Base-by-base conservation (phyloP, 2,888 invertebrate species). In the Portevinia maculata region DNA sequence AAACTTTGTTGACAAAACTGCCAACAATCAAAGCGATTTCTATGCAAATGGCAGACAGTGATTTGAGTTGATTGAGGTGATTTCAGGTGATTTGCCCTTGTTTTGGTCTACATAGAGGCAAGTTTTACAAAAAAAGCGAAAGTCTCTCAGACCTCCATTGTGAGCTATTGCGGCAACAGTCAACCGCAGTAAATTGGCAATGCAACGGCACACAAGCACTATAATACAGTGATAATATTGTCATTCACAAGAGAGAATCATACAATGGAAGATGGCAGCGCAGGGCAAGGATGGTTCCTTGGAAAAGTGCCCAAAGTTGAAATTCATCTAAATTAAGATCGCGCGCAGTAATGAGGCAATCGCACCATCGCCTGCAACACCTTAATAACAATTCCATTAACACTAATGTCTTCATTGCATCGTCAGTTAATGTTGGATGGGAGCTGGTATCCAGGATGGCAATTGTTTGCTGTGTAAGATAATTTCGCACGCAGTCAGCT, bases 361-460 rank as follows among this genome's bases (percentile, higher is more conserved):
- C 78, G 67, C 85, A 71, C 85, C 85, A 87, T 86, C 85, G 85
- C 84, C 84, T 85, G 86, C 79, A 86, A 86, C 86, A 88, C 87
- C 88, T 89, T 90, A 89, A 89, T 90, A 90, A 90, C 90, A 90
- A 89, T 89, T 90, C 89, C 89, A 90, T 90, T 90, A 90, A 88
- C 87, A 87, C 87, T 89, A 90, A 90, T 90, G 90, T 90, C 90
- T 90, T 90, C 89, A 90, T 90, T 89, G 88, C 88, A 87, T 88
- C 88, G 90, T 88, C 90, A 89, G 90, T 87, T 86, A 64, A 73
- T 67, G 67, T 57, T 34, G 67, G 52, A 52, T 52, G 52, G 52
- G 57, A 9, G 48, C 32, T 17, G 28, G 19, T 21, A 21, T 24
- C 13, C 59, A 46, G 50, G 78, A 78, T 79, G 79, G 59, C 46